Percentiles rank a stretch among this genome's conserved stretches.
Evolutionary conservation across 2,113 vertebrate species (phyloP).

Genomic region (Corythornis vintsioides): DNA sequence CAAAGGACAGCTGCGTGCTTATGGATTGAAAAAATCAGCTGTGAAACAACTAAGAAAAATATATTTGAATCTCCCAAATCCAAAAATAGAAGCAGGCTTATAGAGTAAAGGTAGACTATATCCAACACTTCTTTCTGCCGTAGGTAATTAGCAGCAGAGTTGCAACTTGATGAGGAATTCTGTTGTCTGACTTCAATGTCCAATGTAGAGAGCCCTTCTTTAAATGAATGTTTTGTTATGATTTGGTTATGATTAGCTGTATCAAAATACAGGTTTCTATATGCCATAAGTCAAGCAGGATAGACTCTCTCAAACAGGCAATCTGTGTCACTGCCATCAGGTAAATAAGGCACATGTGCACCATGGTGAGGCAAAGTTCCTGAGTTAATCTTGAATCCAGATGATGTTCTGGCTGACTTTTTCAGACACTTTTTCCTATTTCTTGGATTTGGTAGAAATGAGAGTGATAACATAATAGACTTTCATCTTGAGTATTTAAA

Average conservation of each 20-base stretch:
- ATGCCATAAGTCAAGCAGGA: background rate
- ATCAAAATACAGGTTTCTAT: background rate
- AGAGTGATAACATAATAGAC: background rate
- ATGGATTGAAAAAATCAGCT: constrained; percentile 11
- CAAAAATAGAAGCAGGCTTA: background rate
- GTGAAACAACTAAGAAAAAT: constrained; percentile 4
- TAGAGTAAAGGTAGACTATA: background rate
- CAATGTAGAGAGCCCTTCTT: background rate
- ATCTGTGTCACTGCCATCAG: fast-evolving
- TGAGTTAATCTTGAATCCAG: background rate
- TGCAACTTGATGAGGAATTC: background rate
- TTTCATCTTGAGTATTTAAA: background rate
- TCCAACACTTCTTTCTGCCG: background rate
- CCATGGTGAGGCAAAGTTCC: background rate
- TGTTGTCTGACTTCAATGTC: background rate
- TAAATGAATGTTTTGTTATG: background rate
- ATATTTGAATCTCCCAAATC: background rate
- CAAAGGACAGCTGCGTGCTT: background rate
- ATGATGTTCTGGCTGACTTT: background rate
- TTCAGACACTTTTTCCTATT: background rate
- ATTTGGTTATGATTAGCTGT: background rate
- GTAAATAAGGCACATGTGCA: fast-evolving
- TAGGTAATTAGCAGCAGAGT: background rate
- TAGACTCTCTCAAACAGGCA: background rate
- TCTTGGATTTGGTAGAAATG: background rate